Base-by-base conservation (phyloP, 1,140 invertebrate genomes). In the Holotrichia oblita region DNA sequence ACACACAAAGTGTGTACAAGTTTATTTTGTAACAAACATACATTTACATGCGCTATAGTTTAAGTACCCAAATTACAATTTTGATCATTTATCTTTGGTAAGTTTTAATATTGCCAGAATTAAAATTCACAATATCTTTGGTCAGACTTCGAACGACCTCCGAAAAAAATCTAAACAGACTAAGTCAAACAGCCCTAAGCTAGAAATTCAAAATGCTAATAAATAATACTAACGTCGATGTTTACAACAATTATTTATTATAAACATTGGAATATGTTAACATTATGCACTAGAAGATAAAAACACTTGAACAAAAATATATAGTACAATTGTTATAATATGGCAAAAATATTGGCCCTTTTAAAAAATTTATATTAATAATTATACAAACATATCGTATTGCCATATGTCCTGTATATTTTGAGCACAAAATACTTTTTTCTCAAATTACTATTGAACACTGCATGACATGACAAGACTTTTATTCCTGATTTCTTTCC, bases 261-360 rank as follows among this genome's bases (percentile, higher is more conserved):
- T 74, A 74, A 74, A 74, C 73, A 74, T 74, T 74, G 73, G 73
- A 74, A 74, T 74, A 74, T 41, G 41, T 74, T 74, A 74, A 74
- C 73, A 42, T 74, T 74, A 74, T 74, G 22, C 48, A 27, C 73
- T 74, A 74, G 40, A 74, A 74, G 73, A 69, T 69, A 69, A 69
- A 74, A 74, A 74, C 73, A 74, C 73, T 41, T 74, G 40, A 74
- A 74, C 73, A 74, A 74, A 74, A 74, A 74, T 69, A 69, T 69
- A 74, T 74, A 74, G 40, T 74, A 74, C 27, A 42, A 40, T 72
- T 41, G 40, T 40, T 69, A 27, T 69, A 24, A 69, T 74, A 74
- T 74, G 73, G 73, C 73, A 74, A 74, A 74, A 74, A 74, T 41
- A 41, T 74, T 74, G 73, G 73, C 73, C 41, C 14, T 12, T 74